phyloP scores from a whole-genome alignment of 1,140 invertebrate genomes.

The Propsilocerus akamusi region DNA sequence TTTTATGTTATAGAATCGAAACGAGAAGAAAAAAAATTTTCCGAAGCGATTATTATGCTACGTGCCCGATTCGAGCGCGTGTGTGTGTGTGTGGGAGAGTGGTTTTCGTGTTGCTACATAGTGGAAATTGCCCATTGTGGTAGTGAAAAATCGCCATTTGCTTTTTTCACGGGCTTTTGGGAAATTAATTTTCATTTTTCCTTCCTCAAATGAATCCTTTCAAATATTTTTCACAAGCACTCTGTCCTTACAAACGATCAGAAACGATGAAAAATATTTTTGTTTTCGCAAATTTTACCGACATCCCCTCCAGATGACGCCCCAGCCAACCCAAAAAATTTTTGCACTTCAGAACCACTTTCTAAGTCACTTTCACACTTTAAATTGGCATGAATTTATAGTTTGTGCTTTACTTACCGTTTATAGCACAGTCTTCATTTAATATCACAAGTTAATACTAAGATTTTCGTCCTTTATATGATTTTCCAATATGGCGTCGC shows the following conservation, averaged over 20 bases:
- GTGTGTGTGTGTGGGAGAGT: background rate
- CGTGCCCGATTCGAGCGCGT: background rate
- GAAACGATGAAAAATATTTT: background rate
- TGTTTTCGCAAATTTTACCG: background rate
- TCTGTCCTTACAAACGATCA: background rate
- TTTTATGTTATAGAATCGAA: background rate
- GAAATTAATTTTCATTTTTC: background rate
- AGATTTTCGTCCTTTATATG: background rate
- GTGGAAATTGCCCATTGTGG: background rate
- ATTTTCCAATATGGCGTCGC: conserved; percentile 1
- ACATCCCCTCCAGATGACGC: background rate
- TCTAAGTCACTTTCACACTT: background rate
- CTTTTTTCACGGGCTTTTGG: background rate
- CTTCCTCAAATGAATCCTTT: background rate
- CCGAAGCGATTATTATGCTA: background rate
- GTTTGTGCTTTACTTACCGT: background rate
- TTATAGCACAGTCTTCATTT: conserved; percentile 1
- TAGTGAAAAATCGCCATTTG: conserved; percentile 2
- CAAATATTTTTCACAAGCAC: background rate
- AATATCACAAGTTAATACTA: conserved; percentile 2
- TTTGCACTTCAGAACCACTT: background rate
- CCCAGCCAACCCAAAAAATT: background rate
- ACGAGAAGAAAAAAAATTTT: background rate
- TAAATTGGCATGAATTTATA: background rate
- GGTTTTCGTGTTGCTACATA: background rate